A percentile compares a stretch with the other conserved stretches of the same genome.
These are phyloP conservation scores for Onychomys torridus DNA, from an alignment of 2,797 vertebrate genomes.

Conservation along the genomic window DNA sequence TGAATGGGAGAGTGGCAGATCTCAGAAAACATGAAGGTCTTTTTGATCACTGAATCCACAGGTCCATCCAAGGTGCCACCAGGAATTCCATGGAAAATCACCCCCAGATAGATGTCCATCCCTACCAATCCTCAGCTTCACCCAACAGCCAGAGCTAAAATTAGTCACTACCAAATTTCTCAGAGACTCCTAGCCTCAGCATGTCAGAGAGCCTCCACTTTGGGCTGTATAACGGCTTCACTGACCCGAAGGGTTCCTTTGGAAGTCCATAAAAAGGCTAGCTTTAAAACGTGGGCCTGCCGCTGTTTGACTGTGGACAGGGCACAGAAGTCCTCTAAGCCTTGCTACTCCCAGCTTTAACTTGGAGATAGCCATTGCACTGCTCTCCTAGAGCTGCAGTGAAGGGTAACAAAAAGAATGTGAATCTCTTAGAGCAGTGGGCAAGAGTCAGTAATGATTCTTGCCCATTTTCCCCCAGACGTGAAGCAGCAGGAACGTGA, in stretches of 20 bases:
- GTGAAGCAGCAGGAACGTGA: background rate
- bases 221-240: background rate
- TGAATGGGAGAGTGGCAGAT: accelerated
- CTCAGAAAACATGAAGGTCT: background rate
- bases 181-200: background rate
- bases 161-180: background rate
- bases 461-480: background rate
- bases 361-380: background rate
- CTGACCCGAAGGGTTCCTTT: background rate
- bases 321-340: background rate
- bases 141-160: background rate
- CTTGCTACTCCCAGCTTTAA: background rate
- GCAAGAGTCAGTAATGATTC: no score
- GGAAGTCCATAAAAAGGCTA: background rate
- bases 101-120: background rate
- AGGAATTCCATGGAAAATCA: background rate
- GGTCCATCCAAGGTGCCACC: accelerated
- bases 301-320: background rate
- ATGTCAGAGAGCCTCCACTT: background rate
- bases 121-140: background rate
- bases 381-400: background rate
- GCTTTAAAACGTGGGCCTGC: background rate
- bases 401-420: background rate
- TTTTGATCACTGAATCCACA: background rate
- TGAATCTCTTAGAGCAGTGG: background rate